Percentiles rank a stretch among this genome's conserved stretches.
These are phyloP conservation scores for Abramis brama DNA, from an alignment of 2,113 vertebrate genomes.

Conservation along the genomic window DNA sequence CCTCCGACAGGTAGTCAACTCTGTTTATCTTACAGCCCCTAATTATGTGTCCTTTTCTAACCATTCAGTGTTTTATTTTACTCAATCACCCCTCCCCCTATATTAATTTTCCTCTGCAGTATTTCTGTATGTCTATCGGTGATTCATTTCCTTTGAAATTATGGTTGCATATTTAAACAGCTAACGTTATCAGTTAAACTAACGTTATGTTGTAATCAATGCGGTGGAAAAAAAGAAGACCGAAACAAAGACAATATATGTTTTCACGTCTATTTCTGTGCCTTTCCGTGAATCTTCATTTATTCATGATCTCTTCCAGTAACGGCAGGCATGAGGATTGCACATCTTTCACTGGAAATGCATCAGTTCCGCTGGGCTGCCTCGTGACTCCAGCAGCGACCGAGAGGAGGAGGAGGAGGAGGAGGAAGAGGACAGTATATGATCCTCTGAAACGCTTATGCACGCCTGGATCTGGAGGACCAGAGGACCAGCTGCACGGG, in stretches of 20 bases:
- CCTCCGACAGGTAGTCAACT: conserved; percentile 49
- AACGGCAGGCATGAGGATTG: conserved; percentile 4
- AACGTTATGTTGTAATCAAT: background rate
- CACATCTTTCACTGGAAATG: conserved; percentile 31
- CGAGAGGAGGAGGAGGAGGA: conserved; percentile 6
- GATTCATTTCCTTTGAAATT: background rate
- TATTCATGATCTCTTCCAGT: background rate
- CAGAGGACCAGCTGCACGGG: conserved; percentile 77
- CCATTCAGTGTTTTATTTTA: background rate
- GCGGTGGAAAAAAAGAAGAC: background rate
- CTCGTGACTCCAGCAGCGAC: conserved; percentile 57
- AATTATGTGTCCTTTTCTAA: background rate
- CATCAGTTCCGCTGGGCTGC: conserved; percentile 29
- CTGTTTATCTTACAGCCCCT: background rate
- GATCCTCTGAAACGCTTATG: conserved; percentile 2
- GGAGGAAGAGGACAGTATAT: background rate
- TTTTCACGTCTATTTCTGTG: background rate
- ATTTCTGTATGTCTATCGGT: background rate
- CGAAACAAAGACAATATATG: background rate
- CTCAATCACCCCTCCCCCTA: no score
- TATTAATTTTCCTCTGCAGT: background rate
- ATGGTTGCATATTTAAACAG: background rate
- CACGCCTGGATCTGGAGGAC: conserved; percentile 50
- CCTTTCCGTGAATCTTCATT: background rate
- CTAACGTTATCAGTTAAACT: background rate